Evolutionary conservation across 2,888 invertebrate genomes (phyloP), one percentile per base, ranked within the genome.

Genomic region (Acronicta psi): DNA sequence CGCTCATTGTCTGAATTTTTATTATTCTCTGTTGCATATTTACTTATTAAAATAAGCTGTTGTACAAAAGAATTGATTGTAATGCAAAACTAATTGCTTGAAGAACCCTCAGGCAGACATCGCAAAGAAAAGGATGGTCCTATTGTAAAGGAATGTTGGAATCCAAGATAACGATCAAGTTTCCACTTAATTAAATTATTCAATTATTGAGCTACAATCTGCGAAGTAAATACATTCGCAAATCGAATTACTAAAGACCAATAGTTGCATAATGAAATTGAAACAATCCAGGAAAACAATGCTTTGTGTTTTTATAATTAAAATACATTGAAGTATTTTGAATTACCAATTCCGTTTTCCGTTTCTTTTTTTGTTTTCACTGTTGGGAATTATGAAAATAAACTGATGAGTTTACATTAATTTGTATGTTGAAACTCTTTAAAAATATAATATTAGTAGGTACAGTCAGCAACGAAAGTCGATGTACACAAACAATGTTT

Each of bases 1-100:
- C 65, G 55, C 70, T 77, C 67, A 75, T 77, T 80, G 69, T 77
- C 67, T 60, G 63, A 70, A 76, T 73, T 74, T 59, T 16, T 62
- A 75, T 72, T 58, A 47, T 59, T 36, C 69, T 67, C 50, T 69
- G 59, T 69, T 63, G 53, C 62, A 59, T 63, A 61, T 67, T 69
- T 58, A 61, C 65, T 69, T 58, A 62, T 63, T 60, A 31, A 58
- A 68, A 58, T 46, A 14, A 61, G 41, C 23, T 60, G 44, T 46
- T 38, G 20, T 43, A 51, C 42, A 50, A 58, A 65, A 47, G n/a
- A 57, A 59, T 43, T 51, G 36, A 59, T 74, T 69, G 50, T 51
- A 55, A 69, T 63, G 59, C 58, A 55, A 61, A 67, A 61, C 50
- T 61, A 62, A 61, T 65, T 71, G 45, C 51, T 59, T 25, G 38